Conservation (phyloP, 2,113 vertebrate species). For the Colaptes auratus region DNA sequence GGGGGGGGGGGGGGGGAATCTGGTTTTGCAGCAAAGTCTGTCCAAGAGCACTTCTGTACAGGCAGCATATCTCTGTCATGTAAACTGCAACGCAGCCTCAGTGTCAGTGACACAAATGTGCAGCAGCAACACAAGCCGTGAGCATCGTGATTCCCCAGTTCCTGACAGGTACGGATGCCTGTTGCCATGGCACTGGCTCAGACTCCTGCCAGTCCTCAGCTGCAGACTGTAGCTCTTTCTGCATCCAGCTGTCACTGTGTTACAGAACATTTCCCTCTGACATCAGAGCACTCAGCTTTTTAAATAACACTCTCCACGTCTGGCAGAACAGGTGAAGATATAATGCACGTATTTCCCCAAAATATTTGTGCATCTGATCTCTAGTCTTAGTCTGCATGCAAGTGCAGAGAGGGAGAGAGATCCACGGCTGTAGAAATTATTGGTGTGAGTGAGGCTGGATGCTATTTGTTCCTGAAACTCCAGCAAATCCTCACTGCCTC, state of each 20-base stretch:
- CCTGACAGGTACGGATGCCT: constrained; percentile 49
- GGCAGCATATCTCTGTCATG: background rate
- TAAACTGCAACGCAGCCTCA: background rate
- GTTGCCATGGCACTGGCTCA: constrained; percentile 56
- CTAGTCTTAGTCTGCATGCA: background rate
- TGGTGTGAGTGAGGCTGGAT: background rate
- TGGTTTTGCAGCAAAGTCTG: background rate
- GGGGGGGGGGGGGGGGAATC: too few relatives aligned
- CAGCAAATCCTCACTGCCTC: background rate
- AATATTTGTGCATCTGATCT: constrained; percentile 12
- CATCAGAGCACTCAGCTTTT: constrained; percentile 22
- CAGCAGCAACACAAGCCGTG: background rate
- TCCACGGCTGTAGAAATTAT: background rate
- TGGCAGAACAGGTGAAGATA: background rate
- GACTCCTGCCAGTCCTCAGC: constrained; percentile 32
- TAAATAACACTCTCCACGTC: background rate
- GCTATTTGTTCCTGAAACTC: background rate
- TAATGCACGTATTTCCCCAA: background rate
- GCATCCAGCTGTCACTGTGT: constrained; percentile 36
- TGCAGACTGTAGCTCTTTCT: constrained; percentile 30
- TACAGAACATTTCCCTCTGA: constrained; percentile 42
- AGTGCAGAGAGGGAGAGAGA: background rate
- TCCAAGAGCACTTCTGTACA: background rate
- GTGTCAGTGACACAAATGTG: background rate
- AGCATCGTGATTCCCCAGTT: background rate